These are phyloP conservation scores for Hippoglossus hippoglossus DNA, from an alignment of 2,797 vertebrate species.

Conservation along the genomic window DNA sequence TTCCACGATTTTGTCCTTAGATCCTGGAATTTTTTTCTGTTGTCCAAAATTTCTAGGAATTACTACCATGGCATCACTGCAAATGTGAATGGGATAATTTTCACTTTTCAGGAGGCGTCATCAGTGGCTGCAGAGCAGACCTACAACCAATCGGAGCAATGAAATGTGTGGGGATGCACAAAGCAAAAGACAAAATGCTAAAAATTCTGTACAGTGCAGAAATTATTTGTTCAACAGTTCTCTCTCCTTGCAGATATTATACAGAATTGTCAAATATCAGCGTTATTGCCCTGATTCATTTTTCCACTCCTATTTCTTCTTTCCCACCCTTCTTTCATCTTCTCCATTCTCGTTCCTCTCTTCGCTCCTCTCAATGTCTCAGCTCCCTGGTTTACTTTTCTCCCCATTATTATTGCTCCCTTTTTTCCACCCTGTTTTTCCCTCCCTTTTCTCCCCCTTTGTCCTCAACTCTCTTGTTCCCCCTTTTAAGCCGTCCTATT, in stretches of 20 bases:
- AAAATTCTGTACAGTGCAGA: too few relatives aligned
- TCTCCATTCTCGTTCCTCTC: neutral
- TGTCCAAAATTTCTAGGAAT: too few relatives aligned
- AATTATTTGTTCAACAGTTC: too few relatives aligned
- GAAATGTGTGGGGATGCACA: too few relatives aligned
- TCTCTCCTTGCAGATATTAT: too few relatives aligned
- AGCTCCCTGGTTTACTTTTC: conserved; percentile 28
- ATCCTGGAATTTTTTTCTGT: too few relatives aligned
- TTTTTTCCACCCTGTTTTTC: conserved; percentile 22
- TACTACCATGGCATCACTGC: too few relatives aligned
- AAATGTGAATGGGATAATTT: too few relatives aligned
- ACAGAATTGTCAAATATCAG: neutral
- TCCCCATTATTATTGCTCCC: conserved; percentile 25
- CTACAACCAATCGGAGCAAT: too few relatives aligned
- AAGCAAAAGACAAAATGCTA: neutral
- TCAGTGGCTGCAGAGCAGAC: too few relatives aligned
- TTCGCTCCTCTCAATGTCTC: neutral
- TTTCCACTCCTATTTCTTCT: neutral
- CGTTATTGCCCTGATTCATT: neutral
- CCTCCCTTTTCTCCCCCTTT: conserved; percentile 33
- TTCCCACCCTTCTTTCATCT: neutral
- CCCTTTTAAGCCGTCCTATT: conserved; percentile 37
- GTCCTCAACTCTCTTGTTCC: conserved; percentile 34
- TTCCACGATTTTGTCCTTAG: too few relatives aligned
- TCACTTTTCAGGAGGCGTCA: too few relatives aligned